These are phyloP conservation scores for Vannuccia rotundouncinata DNA, from an alignment of 2,888 invertebrate genomes.

Conservation along the genomic window DNA sequence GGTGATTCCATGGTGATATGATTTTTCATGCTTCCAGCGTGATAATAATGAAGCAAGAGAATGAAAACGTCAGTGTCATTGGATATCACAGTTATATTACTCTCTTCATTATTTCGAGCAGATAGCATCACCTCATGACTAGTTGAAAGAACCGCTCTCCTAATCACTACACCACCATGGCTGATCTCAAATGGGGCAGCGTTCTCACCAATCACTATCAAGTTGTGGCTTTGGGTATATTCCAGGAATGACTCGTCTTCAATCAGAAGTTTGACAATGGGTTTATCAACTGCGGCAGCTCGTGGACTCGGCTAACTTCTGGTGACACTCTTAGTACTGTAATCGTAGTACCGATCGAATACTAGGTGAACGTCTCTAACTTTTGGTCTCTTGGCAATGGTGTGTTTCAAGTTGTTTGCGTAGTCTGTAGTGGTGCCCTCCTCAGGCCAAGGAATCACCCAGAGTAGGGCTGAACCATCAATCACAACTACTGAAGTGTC, in stretches of 20 bases:
- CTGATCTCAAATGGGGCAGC: slow-evolving; percentile 29
- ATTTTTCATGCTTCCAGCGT: neutral
- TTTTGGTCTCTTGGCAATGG: neutral
- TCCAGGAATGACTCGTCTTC: slow-evolving; percentile 11
- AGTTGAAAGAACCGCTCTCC: slow-evolving; percentile 8
- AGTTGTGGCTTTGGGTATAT: slow-evolving; percentile 21
- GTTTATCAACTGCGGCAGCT: slow-evolving; percentile 9
- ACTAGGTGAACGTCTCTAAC: slow-evolving; percentile 18
- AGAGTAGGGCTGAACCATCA: slow-evolving; percentile 24
- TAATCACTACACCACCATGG: slow-evolving; percentile 29
- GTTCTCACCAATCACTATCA: slow-evolving; percentile 10
- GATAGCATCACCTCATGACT: neutral
- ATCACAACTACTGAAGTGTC: slow-evolving; percentile 28
- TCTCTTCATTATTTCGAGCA: neutral
- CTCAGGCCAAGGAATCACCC: slow-evolving; percentile 27
- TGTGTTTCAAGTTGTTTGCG: slow-evolving; percentile 27
- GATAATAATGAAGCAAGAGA: slow-evolving; percentile 32
- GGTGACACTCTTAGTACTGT: slow-evolving; percentile 38
- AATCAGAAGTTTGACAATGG: slow-evolving; percentile 22
- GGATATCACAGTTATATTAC: slow-evolving; percentile 21
- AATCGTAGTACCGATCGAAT: slow-evolving; percentile 31
- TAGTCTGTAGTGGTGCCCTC: slow-evolving; percentile 26
- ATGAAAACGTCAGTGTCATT: slow-evolving; percentile 31
- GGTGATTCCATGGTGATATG: neutral
- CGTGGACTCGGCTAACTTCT: slow-evolving; percentile 30